Conservation (phyloP, 1,140 invertebrate genomes). For the Ceratitis capitata region DNA sequence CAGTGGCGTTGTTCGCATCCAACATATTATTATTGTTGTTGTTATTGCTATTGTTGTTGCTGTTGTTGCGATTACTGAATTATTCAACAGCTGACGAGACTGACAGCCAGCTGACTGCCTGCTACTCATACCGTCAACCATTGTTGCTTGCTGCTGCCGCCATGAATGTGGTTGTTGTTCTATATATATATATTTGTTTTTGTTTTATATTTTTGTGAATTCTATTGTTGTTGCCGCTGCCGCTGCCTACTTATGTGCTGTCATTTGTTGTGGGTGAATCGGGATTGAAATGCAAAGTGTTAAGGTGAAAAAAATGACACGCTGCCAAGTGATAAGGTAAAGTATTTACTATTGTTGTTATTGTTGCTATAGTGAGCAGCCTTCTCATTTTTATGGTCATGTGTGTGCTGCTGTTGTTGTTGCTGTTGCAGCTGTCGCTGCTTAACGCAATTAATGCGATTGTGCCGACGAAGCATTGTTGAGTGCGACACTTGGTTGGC, state of each 20-base stretch:
- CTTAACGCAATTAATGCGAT: conserved; percentile 10
- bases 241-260: not conserved
- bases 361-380: not conserved
- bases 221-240: not conserved
- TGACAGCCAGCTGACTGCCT: no score
- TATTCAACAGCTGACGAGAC: not conserved
- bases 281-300: conserved; percentile 10
- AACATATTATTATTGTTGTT: not conserved
- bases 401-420: not conserved
- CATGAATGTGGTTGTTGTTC: not conserved
- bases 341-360: not conserved
- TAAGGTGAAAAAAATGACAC: not conserved
- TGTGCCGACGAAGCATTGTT: no score
- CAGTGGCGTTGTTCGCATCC: not conserved
- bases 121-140: no score
- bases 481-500: not conserved
- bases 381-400: not conserved
- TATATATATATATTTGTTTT: no score
- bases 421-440: not conserved
- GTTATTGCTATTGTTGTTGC: not conserved
- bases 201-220: not conserved
- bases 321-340: no score
- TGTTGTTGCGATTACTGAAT: not conserved
- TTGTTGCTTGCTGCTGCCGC: not conserved
- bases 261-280: not conserved